These are phyloP conservation scores for Hypolimnas misippus DNA, from an alignment of 2,888 invertebrate genomes.

Conservation along the genomic window DNA sequence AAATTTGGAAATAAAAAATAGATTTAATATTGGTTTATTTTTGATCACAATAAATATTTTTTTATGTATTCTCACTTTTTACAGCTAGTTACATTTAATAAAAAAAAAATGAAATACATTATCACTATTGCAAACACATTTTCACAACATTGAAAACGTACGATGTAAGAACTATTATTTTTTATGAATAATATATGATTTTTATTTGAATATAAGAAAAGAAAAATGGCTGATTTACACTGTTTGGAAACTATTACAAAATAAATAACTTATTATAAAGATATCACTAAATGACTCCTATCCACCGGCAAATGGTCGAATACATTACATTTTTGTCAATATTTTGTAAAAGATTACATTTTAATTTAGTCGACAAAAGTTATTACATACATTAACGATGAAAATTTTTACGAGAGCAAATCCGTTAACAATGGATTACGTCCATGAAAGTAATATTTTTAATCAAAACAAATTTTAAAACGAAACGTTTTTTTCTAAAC, in stretches of 20 bases:
- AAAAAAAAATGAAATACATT: slow-evolving; percentile 47
- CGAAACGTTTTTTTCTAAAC: slow-evolving; percentile 7
- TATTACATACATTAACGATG: no score
- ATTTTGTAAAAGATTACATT: slow-evolving; percentile 1
- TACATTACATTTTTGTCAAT: slow-evolving; percentile 14
- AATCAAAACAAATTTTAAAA: no score
- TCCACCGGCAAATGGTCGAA: slow-evolving; percentile 16
- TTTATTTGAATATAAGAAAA: not conserved
- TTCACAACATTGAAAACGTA: slow-evolving; percentile 72
- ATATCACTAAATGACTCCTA: slow-evolving; percentile 69
- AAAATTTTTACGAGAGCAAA: not conserved
- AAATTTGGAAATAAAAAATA: not conserved
- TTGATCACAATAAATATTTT: slow-evolving; percentile 71
- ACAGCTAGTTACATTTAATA: slow-evolving; percentile 34
- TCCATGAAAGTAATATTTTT: not conserved
- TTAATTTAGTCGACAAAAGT: not conserved
- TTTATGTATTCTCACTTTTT: slow-evolving; percentile 49
- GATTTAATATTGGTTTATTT: slow-evolving; percentile 52
- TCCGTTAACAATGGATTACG: not conserved
- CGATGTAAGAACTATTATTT: slow-evolving; percentile 21
- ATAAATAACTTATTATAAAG: slow-evolving; percentile 75
- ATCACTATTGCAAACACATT: slow-evolving; percentile 76
- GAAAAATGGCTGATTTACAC: slow-evolving; percentile 17
- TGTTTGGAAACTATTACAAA: slow-evolving; percentile 52
- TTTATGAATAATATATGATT: slow-evolving; percentile 12